Evolutionary conservation across 2,888 invertebrate genomes (phyloP), one percentile per base, ranked within the genome.

Genomic region (Leptothorax acervorum): DNA sequence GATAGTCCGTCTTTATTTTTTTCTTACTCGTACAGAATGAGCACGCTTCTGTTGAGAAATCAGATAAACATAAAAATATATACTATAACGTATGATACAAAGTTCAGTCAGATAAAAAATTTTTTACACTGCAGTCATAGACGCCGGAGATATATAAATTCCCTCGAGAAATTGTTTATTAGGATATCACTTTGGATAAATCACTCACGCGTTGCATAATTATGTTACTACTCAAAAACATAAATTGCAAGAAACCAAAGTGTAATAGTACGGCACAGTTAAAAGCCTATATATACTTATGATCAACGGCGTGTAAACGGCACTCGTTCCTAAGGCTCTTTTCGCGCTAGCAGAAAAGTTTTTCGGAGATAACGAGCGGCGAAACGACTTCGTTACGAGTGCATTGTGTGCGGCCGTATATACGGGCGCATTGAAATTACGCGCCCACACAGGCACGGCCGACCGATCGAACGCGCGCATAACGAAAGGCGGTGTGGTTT

Each of bases 401-500:
- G 70, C 78, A 68, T 78, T 68, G 78, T 68, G 28, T 31, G 70
- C 76, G 28, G n/a, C 11, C 11, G 31, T 45, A 18, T 3, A 48
- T 39, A 39, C 51, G 51, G 68, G 42, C 31, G 70, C 35, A 60
- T 71, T 45, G 70, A 70, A 45, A 79, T 31, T 66, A 23, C 71
- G 57, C 79, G 57, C 79, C 55, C 57, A 60, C 71, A 57, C 42
- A 42, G 0, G 15, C 45, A 60, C 51, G 12, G 9, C n/a, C 74
- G 48, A 23, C 35, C 63, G 75, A 76, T 65, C 70, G 68, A n/a
- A 15, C 65, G 23, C 48, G 28, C 28, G 76, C 76, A 66, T 76
- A 57, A 79, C 57, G 35, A 57, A 60, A 57, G 45, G 71, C 55
- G 78, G 78, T 53, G 76, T 53, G 78, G 70, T 78, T 78, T 78